Evolutionary conservation across 2,797 vertebrate species (phyloP), one percentile per base, ranked within the genome.

Genomic region (Scolopax rusticola): DNA sequence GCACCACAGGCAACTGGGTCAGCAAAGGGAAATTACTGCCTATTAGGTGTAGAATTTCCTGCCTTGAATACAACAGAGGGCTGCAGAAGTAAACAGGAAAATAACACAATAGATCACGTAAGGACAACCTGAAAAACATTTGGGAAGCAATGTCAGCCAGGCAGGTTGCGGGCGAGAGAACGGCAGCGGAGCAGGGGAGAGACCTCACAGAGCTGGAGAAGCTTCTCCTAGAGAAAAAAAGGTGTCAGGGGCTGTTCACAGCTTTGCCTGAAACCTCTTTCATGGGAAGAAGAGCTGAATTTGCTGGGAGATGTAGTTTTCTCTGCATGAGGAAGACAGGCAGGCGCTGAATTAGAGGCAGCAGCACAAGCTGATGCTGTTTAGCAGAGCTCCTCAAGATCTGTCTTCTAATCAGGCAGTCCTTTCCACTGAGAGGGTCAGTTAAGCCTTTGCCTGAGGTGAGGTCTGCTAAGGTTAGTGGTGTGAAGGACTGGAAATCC

Each of bases 21-120:
- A 90, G 91, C 7, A 0, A 25, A 40, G 94, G 94, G 84, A 90
- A 95, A 94, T 84, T 25, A 38, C 75, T 89, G 77, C 7, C 1
- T 32, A 4, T 57, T 53, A 87, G 83, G 67, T 40, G 68, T 40
- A 93, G 83, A 84, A 79, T 85, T 95, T 95, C 97, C 96, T 93
- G 88, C 74, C 45, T 63, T 68, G 53, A 84, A 75, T 4, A 60
- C 60, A 74, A 25, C 69, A 30, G 60, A 68, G 60, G 60, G 70
- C 77, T 95, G 60, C 47, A 1, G 69, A 48, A 61, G 84, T 83
- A 95, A 97, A 97, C 84, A 97, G 96, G 97, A 97, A 95, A 95
- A 56, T 53, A 50, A 24, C 71, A 89, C 93, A 87, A 96, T 59
- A 47, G 75, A 54, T n/a, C 64, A n/a, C 6, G 0, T 47, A 54